A percentile compares a stretch with the other conserved stretches of the same genome.
These are phyloP conservation scores for Oncorhynchus nerka DNA, from an alignment of 2,113 vertebrate genomes.

Conservation along the genomic window DNA sequence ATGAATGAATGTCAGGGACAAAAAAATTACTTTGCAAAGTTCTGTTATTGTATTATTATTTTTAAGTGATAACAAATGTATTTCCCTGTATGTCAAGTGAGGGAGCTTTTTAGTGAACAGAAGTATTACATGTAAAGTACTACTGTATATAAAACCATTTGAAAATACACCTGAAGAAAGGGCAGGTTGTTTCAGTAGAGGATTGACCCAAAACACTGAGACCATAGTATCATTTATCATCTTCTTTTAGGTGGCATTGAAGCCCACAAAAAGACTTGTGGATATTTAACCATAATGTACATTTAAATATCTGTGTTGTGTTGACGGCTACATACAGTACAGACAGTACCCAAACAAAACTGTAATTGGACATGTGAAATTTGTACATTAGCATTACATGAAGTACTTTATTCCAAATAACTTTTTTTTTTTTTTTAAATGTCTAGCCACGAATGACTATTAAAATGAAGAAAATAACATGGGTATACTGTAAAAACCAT, in stretches of 20 bases:
- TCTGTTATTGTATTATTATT: not conserved
- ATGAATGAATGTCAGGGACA: not conserved
- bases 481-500: not conserved
- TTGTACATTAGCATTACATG: not conserved
- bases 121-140: not conserved
- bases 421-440: not conserved
- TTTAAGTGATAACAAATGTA: constrained; percentile 19
- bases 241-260: not conserved
- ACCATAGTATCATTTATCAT: not conserved
- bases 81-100: not conserved
- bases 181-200: not conserved
- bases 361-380: not conserved
- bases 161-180: constrained; percentile 10
- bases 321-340: not conserved
- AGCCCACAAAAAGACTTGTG: not conserved
- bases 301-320: too few species aligned
- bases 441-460: not conserved
- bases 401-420: not conserved
- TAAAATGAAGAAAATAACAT: not conserved
- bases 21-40: not conserved
- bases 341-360: not conserved
- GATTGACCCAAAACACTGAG: constrained; percentile 34
- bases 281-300: not conserved
- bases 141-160: not conserved
- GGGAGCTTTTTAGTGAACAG: not conserved